Percentiles rank a stretch among this genome's conserved stretches.
Evolutionary conservation across 2,113 vertebrate genomes (phyloP).

Genomic region (Pseudorectes ferrugineus): DNA sequence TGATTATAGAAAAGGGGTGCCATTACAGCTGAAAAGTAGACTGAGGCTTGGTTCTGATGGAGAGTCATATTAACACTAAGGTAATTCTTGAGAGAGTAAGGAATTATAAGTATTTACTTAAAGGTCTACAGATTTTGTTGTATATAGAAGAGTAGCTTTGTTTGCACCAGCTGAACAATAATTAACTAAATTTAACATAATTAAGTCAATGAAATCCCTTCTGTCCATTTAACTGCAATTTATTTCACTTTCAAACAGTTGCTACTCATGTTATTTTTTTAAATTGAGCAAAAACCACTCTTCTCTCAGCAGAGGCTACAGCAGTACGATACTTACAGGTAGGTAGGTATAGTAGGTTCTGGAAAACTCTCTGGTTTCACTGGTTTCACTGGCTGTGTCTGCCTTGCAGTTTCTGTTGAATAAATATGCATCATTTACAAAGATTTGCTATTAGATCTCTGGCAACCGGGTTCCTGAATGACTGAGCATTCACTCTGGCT

Average conservation of each 20-base stretch:
- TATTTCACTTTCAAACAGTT: background rate
- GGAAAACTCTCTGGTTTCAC: background rate
- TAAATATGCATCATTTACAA: background rate
- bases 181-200: background rate
- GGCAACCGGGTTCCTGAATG: background rate
- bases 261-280: background rate
- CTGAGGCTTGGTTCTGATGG: background rate
- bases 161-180: background rate
- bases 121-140: background rate
- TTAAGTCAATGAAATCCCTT: background rate
- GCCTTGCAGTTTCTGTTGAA: background rate
- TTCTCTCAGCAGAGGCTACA: background rate
- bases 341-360: background rate
- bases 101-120: background rate
- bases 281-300: background rate
- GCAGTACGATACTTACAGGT: background rate
- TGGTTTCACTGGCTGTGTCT: background rate
- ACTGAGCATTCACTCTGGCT: background rate
- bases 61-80: background rate
- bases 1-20: background rate
- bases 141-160: background rate
- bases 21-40: background rate
- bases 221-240: background rate
- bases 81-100: background rate
- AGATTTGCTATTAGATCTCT: background rate